A percentile compares a stretch with the other conserved stretches of the same genome.
phyloP scores from a whole-genome alignment of 2,113 vertebrate species.

The Istiophorus platypterus region DNA sequence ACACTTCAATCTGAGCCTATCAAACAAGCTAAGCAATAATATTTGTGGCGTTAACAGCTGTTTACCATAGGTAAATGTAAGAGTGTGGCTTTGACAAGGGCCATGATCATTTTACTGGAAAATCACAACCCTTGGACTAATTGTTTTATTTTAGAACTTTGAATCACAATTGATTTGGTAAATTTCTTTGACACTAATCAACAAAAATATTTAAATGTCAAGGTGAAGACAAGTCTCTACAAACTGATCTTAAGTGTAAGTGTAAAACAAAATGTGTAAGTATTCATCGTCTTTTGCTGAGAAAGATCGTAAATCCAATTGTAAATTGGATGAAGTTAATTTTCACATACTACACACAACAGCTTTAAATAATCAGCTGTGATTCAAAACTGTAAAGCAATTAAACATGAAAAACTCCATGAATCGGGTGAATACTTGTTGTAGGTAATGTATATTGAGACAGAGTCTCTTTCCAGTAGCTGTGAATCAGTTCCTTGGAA shows the following conservation, averaged over 20 bases:
- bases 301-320: no score
- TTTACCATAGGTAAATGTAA: background rate
- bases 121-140: background rate
- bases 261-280: background rate
- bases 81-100: background rate
- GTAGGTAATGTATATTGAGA: background rate
- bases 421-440: background rate
- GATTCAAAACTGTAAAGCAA: conserved; percentile 18
- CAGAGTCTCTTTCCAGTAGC: background rate
- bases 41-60: conserved; percentile 1
- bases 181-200: background rate
- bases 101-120: background rate
- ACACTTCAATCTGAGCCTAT: conserved; percentile 6
- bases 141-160: conserved; percentile 15
- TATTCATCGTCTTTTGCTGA: background rate
- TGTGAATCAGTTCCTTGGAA: conserved; percentile 8
- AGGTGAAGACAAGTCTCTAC: background rate
- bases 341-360: background rate
- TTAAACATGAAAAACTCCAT: conserved; percentile 2
- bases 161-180: background rate
- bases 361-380: conserved; percentile 3
- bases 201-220: background rate
- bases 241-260: background rate
- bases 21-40: conserved; percentile 51
- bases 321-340: background rate